Evolutionary conservation across 2,113 vertebrate species (phyloP).

Genomic region (Mugil cephalus): DNA sequence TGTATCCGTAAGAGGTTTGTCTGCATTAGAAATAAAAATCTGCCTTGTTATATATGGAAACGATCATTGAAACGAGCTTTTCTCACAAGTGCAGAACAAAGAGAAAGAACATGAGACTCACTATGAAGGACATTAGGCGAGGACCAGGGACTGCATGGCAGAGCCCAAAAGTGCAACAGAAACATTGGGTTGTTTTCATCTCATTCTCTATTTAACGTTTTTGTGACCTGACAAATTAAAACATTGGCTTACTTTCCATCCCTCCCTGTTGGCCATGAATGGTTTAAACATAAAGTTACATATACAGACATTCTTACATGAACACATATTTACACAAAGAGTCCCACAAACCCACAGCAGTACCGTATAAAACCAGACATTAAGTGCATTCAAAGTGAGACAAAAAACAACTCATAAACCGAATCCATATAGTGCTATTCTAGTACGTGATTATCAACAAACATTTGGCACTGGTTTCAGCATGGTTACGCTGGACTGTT

Average conservation of each 20-base stretch:
- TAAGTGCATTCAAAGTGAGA: constrained; percentile 27
- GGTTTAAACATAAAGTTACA: constrained; percentile 9
- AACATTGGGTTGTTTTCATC: constrained; percentile 19
- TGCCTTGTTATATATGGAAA: not conserved
- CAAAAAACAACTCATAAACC: not conserved
- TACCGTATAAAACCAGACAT: constrained; percentile 18
- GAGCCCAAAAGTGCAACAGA: constrained; percentile 63
- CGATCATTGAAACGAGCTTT: not conserved
- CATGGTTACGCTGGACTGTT: not conserved
- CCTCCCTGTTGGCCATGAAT: not conserved
- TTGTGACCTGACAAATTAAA: not conserved
- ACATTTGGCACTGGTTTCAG: constrained; percentile 62
- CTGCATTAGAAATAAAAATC: too few relatives aligned
- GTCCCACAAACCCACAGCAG: constrained; percentile 10
- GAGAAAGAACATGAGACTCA: constrained; percentile 6
- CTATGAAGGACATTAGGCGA: not conserved
- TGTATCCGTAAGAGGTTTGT: too few relatives aligned
- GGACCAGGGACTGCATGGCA: constrained; percentile 24
- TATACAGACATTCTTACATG: not conserved
- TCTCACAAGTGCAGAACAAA: not conserved
- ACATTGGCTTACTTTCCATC: not conserved
- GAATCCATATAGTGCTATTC: constrained; percentile 4
- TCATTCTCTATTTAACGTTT: not conserved
- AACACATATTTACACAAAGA: constrained; percentile 33
- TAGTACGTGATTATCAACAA: not conserved